A percentile compares a stretch with the other conserved stretches of the same genome.
Evolutionary conservation across 2,113 vertebrate genomes (phyloP).

Genomic region (Catharus bicknelli): DNA sequence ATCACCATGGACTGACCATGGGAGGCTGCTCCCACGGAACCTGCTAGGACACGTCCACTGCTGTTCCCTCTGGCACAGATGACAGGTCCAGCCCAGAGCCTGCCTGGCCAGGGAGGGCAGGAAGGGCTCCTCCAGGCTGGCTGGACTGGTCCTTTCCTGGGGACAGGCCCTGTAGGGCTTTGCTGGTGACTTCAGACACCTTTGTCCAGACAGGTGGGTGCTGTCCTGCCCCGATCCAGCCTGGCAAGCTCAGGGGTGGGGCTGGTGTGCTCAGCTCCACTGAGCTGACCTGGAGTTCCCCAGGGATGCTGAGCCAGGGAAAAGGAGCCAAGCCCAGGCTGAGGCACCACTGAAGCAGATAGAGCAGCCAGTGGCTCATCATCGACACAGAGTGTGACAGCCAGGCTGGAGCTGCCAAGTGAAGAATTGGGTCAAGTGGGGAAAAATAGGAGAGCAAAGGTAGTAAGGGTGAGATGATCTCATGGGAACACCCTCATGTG

Average conservation of each 20-base stretch:
- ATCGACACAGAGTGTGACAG: rapidly evolving
- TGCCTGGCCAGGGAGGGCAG: neutral
- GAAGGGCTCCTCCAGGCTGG: neutral
- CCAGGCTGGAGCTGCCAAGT: neutral
- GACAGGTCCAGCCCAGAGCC: neutral
- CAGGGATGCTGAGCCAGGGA: neutral
- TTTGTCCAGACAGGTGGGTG: neutral
- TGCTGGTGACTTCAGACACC: neutral
- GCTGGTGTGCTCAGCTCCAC: neutral
- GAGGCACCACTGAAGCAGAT: neutral
- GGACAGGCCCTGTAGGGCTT: neutral
- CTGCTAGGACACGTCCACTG: neutral
- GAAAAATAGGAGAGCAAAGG: neutral
- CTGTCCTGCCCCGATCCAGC: neutral
- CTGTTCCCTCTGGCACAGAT: neutral
- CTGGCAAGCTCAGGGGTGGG: neutral
- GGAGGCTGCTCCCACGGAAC: neutral
- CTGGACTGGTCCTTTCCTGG: neutral
- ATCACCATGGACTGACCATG: neutral
- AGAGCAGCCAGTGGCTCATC: neutral
- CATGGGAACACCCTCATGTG: rapidly evolving
- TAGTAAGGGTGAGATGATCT: neutral
- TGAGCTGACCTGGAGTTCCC: neutral
- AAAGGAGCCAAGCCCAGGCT: neutral
- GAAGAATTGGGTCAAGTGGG: neutral